A percentile compares a stretch with the other conserved stretches of the same genome.
Conservation (phyloP, 2,797 vertebrate genomes). For the Neomorphus geoffroyi region DNA sequence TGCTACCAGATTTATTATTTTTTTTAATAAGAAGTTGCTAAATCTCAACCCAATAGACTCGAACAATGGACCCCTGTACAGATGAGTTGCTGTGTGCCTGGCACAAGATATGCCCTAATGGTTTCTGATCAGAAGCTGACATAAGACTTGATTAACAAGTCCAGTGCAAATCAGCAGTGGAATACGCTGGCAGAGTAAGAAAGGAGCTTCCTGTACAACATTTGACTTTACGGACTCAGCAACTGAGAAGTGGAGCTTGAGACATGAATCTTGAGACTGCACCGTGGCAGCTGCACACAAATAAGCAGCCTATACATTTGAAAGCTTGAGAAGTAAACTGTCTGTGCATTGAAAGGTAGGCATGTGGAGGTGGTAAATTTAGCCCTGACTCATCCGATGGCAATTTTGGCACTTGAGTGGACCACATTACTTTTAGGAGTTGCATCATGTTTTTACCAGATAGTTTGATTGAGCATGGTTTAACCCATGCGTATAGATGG, state of each 20-base stretch:
- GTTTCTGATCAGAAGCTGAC: background rate
- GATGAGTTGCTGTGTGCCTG: background rate
- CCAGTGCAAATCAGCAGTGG: background rate
- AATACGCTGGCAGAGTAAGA: background rate
- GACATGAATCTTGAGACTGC: background rate
- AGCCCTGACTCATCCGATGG: slow-evolving; percentile 68
- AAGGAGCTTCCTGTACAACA: background rate
- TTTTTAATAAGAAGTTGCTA: background rate
- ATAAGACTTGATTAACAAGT: background rate
- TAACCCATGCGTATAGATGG: background rate
- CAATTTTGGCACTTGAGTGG: slow-evolving; percentile 64
- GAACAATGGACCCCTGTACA: background rate
- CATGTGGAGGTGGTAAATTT: slow-evolving; percentile 66
- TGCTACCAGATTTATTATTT: background rate
- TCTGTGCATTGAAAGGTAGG: slow-evolving; percentile 69
- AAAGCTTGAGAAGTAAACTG: slow-evolving; percentile 44
- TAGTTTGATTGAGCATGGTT: slow-evolving; percentile 39
- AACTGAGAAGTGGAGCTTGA: background rate
- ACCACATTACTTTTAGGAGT: slow-evolving; percentile 65
- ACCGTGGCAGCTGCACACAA: slow-evolving; percentile 38
- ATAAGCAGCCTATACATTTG: slow-evolving; percentile 60
- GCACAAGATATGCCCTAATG: background rate
- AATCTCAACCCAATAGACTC: background rate
- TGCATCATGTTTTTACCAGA: slow-evolving; percentile 62
- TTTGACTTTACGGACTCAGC: background rate